Evolutionary conservation across 2,113 vertebrate genomes (phyloP), one percentile per base, ranked within the genome.

Genomic region (Orcinus orca): DNA sequence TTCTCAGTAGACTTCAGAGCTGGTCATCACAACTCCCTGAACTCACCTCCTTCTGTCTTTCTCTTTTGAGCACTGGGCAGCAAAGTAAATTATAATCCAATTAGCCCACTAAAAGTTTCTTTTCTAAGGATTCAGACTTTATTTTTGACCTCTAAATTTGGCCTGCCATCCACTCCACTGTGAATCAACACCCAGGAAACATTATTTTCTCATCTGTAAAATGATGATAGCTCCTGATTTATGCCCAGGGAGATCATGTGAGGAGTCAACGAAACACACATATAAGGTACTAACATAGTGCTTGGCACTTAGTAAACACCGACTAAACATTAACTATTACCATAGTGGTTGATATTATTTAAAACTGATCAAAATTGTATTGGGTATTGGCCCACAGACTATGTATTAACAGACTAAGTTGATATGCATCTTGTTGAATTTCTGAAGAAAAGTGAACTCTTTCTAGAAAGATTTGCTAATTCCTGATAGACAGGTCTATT

Each of bases 191-290:
- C 53, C 10, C 33, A 83, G 25, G 38, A 82, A 93, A 60, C 85
- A 73, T 44, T 67, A 41, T 71, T 71, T 88, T 95, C 20, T 68
- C 31, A 47, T 90, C 50, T 95, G 21, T 96, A 58, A 96, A 92
- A 62, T 90, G 29, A 88, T 65, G 33, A 68, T 92, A 84, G 4
- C 29, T 63, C 41, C 0, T 41, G 53, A 31, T 62, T 67, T 71
- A 87, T 65, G 53, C 3, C 33, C 12, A 67, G 8, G 63, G 33
- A 89, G 41, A 85, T 41, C 44, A 82, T 53, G 73, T 91, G 8
- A 90, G 38, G 5, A 67, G 36, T 74, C 5, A 25, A 29, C 25
- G 50, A 68, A 87, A 74, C 31, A 73, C 15, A 8, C 21, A 47
- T 60, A 2, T 14, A 50, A 86, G 88, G 47, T 88, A 44, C 4